Evolutionary conservation across 1,140 invertebrate genomes (phyloP), one percentile per base, ranked within the genome.

Genomic region (Lordiphosa mommai): DNA sequence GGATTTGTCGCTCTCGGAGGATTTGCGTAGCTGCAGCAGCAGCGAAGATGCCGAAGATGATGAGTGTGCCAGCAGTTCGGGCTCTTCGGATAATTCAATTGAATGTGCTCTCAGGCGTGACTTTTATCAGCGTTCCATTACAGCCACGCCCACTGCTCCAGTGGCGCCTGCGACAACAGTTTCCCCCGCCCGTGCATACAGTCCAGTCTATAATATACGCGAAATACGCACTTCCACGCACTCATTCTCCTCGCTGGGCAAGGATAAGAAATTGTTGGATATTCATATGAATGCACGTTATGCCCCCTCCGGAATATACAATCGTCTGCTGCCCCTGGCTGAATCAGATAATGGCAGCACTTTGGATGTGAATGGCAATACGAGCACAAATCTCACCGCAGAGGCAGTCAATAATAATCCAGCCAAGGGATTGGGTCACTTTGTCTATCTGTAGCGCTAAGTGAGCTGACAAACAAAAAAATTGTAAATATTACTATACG

Each of bases 341-440:
- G 77, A 84, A 37, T 12, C 37, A 3, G 77, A 84, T 10, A 4
- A 9, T 2, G 9, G 7, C 14, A 10, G 9, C n/a, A 4, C 36
- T 0, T 51, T 53, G 13, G 86, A 86, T 6, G 14, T 63, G 2
- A 88, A 88, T 36, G 68, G 71, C n/a, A 87, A 85, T 55, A 14
- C 53, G 23, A 32, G 16, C 40, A 12, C 38, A 2, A 72, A 55
- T 0, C 14, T 85, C 23, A 33, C 65, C 1, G 63, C 57, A 4
- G 88, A 89, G 48, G 64, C 56, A 1, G 88, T 89, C 6, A 89
- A 89, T 48, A 88, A 89, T 52, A 80, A 89, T 58, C 88, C 88
- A 8, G 63, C 88, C 13, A 74, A 85, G 44, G 88, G 88, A 17
- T 49, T 88, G 33, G 88, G 88, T 0, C 88, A 88, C 64, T 89